These are phyloP conservation scores for Drosophila micromelanica DNA, from an alignment of 1,140 invertebrate genomes.

Conservation along the genomic window DNA sequence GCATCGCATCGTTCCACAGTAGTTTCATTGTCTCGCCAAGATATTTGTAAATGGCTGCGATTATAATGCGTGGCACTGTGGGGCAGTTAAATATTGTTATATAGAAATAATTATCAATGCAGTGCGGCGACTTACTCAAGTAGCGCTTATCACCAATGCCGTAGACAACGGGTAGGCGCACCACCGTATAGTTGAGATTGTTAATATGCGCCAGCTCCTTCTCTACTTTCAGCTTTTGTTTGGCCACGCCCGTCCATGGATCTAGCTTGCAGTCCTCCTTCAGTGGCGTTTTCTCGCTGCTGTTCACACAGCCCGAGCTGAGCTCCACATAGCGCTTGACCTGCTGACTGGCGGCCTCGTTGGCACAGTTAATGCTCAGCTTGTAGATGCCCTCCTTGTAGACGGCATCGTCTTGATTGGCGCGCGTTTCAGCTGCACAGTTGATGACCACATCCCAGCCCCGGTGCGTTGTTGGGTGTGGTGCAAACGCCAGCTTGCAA, in stretches of 20 bases:
- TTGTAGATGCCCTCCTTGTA: conserved; percentile 95
- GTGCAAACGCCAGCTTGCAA: conserved; percentile 90
- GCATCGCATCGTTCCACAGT: conserved; percentile 93
- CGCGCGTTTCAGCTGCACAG: conserved; percentile 95
- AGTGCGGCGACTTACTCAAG: conserved; percentile 86
- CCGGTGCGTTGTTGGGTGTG: conserved; percentile 84
- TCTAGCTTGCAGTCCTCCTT: conserved; percentile 91
- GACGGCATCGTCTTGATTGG: conserved; percentile 93
- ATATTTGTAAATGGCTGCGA: conserved; percentile 95
- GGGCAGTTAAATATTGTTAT: conserved; percentile 40
- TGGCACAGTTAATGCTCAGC: conserved; percentile 92
- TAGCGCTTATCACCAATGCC: conserved; percentile 92
- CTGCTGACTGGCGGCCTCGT: conserved; percentile 89
- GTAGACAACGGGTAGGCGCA: conserved; percentile 94
- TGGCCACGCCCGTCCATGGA: conserved; percentile 93
- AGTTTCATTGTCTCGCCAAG: conserved; percentile 95
- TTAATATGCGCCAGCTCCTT: conserved; percentile 88
- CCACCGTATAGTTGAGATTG: conserved; percentile 90
- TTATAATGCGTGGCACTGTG: conserved; percentile 92
- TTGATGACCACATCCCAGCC: conserved; percentile 93
- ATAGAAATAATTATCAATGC: conserved; percentile 32
- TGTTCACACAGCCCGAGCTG: conserved; percentile 92
- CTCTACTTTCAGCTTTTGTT: conserved; percentile 94
- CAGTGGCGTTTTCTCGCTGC: conserved; percentile 90
- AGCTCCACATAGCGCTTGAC: conserved; percentile 92